Conservation (phyloP, 2,113 vertebrate species). For the Mormoops blainvillei region DNA sequence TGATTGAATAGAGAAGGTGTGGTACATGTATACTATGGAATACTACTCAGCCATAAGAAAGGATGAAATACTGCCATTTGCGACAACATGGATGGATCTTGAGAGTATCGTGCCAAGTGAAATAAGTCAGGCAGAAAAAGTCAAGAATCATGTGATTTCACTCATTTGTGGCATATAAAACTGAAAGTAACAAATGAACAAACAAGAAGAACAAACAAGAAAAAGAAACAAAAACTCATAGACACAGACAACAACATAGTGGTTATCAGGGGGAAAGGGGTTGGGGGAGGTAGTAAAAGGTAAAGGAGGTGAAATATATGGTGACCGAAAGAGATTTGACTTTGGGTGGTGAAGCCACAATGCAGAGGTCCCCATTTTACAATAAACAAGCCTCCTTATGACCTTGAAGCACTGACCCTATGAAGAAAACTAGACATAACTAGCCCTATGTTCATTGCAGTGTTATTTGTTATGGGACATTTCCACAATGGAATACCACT, state of each 20-base stretch:
- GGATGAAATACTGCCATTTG: not conserved
- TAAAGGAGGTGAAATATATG: not conserved
- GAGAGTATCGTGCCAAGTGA: not conserved
- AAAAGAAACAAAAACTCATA: not conserved
- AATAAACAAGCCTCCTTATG: slow-evolving; percentile 23
- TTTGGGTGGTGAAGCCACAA: not conserved
- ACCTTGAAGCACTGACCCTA: not conserved
- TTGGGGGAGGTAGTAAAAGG: not conserved
- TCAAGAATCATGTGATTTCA: not conserved
- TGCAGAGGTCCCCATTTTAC: not conserved
- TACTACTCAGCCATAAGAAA: not conserved
- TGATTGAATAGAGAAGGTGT: not conserved
- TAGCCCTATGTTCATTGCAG: too few species aligned
- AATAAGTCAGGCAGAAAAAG: not conserved
- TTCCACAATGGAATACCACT: too few species aligned
- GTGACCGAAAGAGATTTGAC: not conserved
- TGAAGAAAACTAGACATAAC: not conserved
- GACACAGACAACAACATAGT: not conserved
- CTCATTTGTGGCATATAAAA: not conserved
- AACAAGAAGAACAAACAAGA: not conserved
- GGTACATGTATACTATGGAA: not conserved
- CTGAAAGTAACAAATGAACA: not conserved
- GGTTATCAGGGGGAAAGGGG: not conserved
- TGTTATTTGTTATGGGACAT: too few species aligned
- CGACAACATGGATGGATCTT: not conserved